Evolutionary conservation across 2,113 vertebrate genomes (phyloP), one percentile per base, ranked within the genome.

Genomic region (Pachyramphus minor): DNA sequence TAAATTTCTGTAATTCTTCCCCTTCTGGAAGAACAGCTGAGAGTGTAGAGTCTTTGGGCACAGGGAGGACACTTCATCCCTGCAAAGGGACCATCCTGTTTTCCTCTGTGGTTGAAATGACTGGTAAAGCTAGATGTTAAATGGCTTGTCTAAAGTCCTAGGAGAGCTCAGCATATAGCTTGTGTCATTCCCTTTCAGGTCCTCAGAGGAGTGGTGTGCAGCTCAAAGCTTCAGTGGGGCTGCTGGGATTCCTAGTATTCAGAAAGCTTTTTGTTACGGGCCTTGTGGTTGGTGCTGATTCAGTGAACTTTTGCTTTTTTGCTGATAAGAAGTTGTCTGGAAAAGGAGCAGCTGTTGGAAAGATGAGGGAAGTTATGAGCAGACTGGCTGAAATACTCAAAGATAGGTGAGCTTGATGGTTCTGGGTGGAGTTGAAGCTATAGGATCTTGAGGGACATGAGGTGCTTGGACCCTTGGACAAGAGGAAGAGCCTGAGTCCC

Each of bases 41-140:
- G 22, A 27, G 10, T 0, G 1, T 8, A 1, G 44, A 66, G 8
- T 56, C 5, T 56, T 82, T 45, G 14, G 2, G 12, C 12, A 16
- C 17, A 33, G 15, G 17, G 9, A 60, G 5, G 27, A 21, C 2
- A 1, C 21, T 50, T 67, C 13, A 10, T 44, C 39, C 44, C 67
- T 4, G 4, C 39, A 37, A 49, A 52, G 14, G 24, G 30, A 63
- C 23, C 12, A 12, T 11, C 11, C 11, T 56, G 7, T 76, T 80
- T 89, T 76, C 66, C 25, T 64, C 14, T 17, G 5, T 17, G 63
- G 11, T 33, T 92, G 42, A 77, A 80, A 30, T 25, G 23, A 25
- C 8, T 67, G 60, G 3, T 21, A 39, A 87, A 80, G 41, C 21
- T 42, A 27, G 4, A 8, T 68, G 18, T 84, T 89, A 74, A 83